phyloP scores from a whole-genome alignment of 2,888 invertebrate species.

The Archips crataeganus region DNA sequence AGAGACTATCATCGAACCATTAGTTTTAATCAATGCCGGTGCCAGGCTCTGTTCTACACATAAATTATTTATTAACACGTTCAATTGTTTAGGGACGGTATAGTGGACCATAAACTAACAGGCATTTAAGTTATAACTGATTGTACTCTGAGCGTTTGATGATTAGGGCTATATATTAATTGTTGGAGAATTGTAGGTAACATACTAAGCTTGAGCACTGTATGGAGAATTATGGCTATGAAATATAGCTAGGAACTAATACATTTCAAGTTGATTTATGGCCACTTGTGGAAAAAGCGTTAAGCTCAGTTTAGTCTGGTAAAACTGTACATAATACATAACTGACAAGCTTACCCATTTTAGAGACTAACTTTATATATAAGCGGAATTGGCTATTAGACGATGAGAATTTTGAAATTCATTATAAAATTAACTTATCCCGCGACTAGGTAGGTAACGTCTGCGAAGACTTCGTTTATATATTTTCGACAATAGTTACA shows the following conservation, averaged over 20 bases:
- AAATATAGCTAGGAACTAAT: too few relatives aligned
- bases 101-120: slow-evolving; percentile 51
- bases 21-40: slow-evolving; percentile 62
- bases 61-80: slow-evolving; percentile 61
- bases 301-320: too few relatives aligned
- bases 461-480: too few relatives aligned
- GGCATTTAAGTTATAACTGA: slow-evolving; percentile 45
- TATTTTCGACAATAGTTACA: too few relatives aligned
- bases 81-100: slow-evolving; percentile 59
- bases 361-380: too few relatives aligned
- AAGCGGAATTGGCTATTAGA: too few relatives aligned
- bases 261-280: background rate
- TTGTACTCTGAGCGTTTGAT: slow-evolving; percentile 21
- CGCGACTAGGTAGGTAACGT: too few relatives aligned
- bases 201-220: background rate
- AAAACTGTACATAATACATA: too few relatives aligned
- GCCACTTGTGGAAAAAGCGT: too few relatives aligned
- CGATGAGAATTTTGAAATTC: too few relatives aligned
- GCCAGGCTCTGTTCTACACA: slow-evolving; percentile 50
- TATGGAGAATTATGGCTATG: background rate
- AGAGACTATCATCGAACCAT: slow-evolving; percentile 47
- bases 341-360: too few relatives aligned
- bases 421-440: too few relatives aligned
- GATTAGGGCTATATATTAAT: slow-evolving; percentile 3
- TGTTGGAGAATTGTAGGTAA: background rate